Evolutionary conservation across 2,797 vertebrate genomes (phyloP), one percentile per base, ranked within the genome.

Genomic region (Taenioides sp.): DNA sequence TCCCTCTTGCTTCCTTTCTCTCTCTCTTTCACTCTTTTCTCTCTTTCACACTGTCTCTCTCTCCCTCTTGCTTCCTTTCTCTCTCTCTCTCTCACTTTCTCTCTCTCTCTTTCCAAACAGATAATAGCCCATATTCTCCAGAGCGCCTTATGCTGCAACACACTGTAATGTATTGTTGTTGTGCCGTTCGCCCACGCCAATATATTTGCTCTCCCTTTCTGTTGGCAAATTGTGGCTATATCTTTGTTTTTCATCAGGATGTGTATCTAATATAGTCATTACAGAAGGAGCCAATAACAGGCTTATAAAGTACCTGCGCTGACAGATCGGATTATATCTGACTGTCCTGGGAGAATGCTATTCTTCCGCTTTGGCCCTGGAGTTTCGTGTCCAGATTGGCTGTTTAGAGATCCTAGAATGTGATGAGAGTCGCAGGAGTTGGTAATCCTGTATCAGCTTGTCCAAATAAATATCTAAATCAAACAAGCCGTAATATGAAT

Each of bases 61-160:
- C 34, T 10, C 2, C 34, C 9, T 27, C 25, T 27, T 27, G 25
- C 25, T 27, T 27, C 25, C 25, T 27, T 2, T 27, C 25, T 27
- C 9, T 2, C 34, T 2, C 34, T 10, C 2, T 37, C 34, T 37
- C 34, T 1, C 7, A 7, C 34, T 34, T 6, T 34, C 31, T 34
- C 31, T 34, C 6, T 34, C 7, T n/a, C 49, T 75, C 47, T 74
- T 31, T 47, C n/a, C 76, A 77, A 76, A 80, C 52, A 83, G 31
- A 83, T 73, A 80, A 83, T 73, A 82, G 58, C 22, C 47, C 71
- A 71, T 79, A 81, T 76, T 80, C 80, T 76, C 83, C 49, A 72
- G 78, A 76, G 79, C 73, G 55, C 73, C 65, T 72, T 80, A 63
- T 81, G 68, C 77, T 57, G 81, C 54, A 82, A 80, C 67, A 80